A percentile compares a stretch with the other conserved stretches of the same genome.
phyloP scores from a whole-genome alignment of 2,888 invertebrate species.

The Orthosia gothica region DNA sequence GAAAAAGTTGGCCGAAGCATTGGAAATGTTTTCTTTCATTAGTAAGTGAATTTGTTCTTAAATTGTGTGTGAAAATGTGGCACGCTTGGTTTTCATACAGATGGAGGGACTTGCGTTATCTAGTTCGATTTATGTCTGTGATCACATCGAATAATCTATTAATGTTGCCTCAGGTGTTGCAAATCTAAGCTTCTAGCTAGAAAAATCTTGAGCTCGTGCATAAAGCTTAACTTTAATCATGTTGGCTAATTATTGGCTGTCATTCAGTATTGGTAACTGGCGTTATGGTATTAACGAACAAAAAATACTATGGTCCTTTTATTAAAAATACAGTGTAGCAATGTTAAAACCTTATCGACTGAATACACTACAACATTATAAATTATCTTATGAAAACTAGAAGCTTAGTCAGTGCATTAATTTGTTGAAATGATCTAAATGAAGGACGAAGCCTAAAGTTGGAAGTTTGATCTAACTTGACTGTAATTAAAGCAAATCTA shows the following conservation, averaged over 20 bases:
- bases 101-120: too few relatives aligned
- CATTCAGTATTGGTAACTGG: too few relatives aligned
- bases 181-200: neutral
- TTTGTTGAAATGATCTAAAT: slow-evolving; percentile 31
- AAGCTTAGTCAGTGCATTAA: slow-evolving; percentile 4
- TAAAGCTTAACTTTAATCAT: neutral
- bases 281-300: neutral
- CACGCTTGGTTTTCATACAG: too few relatives aligned
- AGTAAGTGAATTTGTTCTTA: too few relatives aligned
- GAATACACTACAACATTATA: neutral
- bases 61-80: too few relatives aligned
- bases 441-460: slow-evolving; percentile 14
- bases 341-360: neutral
- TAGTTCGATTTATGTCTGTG: too few relatives aligned
- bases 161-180: neutral
- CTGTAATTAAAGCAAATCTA: slow-evolving; percentile 33
- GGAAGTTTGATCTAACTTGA: slow-evolving; percentile 34
- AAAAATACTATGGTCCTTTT: neutral
- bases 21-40: too few relatives aligned
- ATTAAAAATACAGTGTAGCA: neutral
- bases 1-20: too few relatives aligned
- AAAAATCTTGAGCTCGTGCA: neutral
- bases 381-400: neutral
- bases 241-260: neutral
- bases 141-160: too few relatives aligned